Conservation (phyloP, 1,140 invertebrate species). For the Coenobita brevimanus region DNA sequence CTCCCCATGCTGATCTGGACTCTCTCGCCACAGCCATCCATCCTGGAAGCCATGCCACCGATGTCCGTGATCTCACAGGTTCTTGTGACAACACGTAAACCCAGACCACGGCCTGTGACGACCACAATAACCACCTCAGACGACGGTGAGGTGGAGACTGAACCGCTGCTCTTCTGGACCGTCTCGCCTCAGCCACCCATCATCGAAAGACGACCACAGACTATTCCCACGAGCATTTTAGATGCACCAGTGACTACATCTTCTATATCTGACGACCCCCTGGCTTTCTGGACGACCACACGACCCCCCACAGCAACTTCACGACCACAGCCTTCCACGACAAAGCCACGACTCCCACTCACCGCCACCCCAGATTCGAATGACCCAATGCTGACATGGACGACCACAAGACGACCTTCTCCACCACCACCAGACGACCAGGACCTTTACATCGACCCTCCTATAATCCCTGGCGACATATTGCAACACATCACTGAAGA, state of each 20-base stretch:
- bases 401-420: conserved; percentile 24
- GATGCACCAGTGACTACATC: neutral
- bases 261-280: neutral
- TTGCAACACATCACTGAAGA: conserved; percentile 47
- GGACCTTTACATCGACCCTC: conserved; percentile 28
- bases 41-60: conserved; percentile 28
- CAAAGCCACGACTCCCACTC: neutral
- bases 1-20: conserved; percentile 40
- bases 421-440: neutral
- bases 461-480: conserved; percentile 39
- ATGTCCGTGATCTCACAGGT: conserved; percentile 27
- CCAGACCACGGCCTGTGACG: neutral
- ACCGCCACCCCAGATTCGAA: neutral
- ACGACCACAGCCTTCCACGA: neutral
- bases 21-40: conserved; percentile 35
- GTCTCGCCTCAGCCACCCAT: conserved; percentile 12
- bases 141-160: neutral
- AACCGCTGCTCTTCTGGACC: conserved; percentile 11
- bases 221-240: neutral
- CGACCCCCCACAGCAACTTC: neutral
- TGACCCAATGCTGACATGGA: conserved; percentile 32
- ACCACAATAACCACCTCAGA: neutral
- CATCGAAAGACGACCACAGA: conserved; percentile 39
- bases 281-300: conserved; percentile 48
- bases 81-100: neutral